Evolutionary conservation across 2,888 invertebrate species (phyloP).

Genomic region (Archips xylosteana): DNA sequence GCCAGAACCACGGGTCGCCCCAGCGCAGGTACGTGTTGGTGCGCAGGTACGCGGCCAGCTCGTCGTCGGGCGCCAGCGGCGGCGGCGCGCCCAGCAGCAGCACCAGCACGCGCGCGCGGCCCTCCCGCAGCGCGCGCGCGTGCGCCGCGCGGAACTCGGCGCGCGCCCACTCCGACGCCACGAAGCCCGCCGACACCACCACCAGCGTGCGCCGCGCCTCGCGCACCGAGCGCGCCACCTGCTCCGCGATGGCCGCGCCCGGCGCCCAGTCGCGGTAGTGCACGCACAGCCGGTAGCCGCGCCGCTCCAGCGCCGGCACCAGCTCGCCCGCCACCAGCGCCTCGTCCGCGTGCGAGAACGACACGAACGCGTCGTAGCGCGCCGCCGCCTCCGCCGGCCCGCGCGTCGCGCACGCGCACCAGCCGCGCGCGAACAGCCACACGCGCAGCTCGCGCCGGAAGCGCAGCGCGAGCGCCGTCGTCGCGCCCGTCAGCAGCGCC

Average conservation of each 20-base stretch:
- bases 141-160: slow-evolving; percentile 88
- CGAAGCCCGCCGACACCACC: slow-evolving; percentile 56
- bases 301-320: slow-evolving; percentile 88
- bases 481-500: slow-evolving; percentile 26
- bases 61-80: slow-evolving; percentile 86
- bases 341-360: slow-evolving; percentile 92
- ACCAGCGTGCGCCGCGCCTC: slow-evolving; percentile 83
- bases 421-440: slow-evolving; percentile 46
- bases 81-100: slow-evolving; percentile 87
- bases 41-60: slow-evolving; percentile 88
- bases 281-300: slow-evolving; percentile 86
- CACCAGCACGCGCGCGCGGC: slow-evolving; percentile 89
- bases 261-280: slow-evolving; percentile 91
- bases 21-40: slow-evolving; percentile 93
- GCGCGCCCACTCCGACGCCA: slow-evolving; percentile 86
- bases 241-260: slow-evolving; percentile 90
- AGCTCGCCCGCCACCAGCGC: slow-evolving; percentile 88
- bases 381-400: slow-evolving; percentile 50
- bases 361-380: slow-evolving; percentile 92
- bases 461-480: slow-evolving; percentile 23
- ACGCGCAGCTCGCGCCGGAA: slow-evolving; percentile 49
- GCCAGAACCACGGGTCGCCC: slow-evolving; percentile 94
- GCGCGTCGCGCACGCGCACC: slow-evolving; percentile 47
- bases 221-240: slow-evolving; percentile 90
- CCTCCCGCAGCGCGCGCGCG: slow-evolving; percentile 58